Percentiles rank a stretch among this genome's conserved stretches.
These are phyloP conservation scores for Neopipo cinnamomea DNA, from an alignment of 2,113 vertebrate genomes.

Conservation along the genomic window DNA sequence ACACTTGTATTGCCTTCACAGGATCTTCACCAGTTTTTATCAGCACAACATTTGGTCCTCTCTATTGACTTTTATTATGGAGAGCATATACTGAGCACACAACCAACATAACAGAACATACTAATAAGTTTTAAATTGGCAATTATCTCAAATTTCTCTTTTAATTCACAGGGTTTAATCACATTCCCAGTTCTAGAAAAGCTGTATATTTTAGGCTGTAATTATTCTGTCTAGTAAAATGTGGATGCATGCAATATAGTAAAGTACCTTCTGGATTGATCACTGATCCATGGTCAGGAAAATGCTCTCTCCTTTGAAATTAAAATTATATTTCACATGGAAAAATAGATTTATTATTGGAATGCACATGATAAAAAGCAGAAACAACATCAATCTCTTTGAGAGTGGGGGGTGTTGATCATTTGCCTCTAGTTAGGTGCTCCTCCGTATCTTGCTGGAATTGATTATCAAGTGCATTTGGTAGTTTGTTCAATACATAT, in stretches of 20 bases:
- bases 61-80: not conserved
- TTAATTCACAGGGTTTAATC: not conserved
- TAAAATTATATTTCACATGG: not conserved
- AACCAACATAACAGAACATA: not conserved
- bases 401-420: rapidly evolving
- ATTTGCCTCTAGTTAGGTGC: not conserved
- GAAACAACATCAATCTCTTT: not conserved
- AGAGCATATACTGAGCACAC: not conserved
- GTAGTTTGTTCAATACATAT: not conserved
- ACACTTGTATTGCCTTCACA: not conserved
- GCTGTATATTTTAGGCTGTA: not conserved
- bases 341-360: not conserved
- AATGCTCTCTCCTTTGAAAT: not conserved
- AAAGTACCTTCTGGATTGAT: not conserved
- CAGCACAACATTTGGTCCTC: not conserved
- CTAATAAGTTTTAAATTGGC: not conserved
- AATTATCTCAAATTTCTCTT: not conserved
- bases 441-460: not conserved
- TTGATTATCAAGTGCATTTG: not conserved
- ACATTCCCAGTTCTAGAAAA: not conserved
- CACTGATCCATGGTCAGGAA: not conserved
- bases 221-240: not conserved
- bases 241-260: not conserved
- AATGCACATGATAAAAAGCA: not conserved
- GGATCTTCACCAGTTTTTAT: not conserved